Evolutionary conservation across 2,888 invertebrate species (phyloP).

Genomic region (Athalia cordata): DNA sequence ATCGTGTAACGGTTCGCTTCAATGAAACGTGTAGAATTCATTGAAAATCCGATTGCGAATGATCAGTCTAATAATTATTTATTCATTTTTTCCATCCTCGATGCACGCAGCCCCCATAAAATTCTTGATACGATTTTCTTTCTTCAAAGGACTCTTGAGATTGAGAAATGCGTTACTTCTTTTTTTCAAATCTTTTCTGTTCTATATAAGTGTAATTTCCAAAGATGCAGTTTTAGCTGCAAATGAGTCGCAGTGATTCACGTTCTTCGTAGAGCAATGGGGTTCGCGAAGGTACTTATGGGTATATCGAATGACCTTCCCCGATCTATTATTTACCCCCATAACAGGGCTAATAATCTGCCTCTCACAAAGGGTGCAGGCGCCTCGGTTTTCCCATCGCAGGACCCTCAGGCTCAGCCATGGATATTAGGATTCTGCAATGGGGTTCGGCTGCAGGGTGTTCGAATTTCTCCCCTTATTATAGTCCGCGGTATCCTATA

Average conservation of each 20-base stretch:
- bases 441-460: too few species aligned
- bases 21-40: too few species aligned
- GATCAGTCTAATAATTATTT: neutral
- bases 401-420: neutral
- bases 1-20: too few species aligned
- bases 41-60: too few species aligned
- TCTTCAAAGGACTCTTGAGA: too few species aligned
- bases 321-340: constrained; percentile 27
- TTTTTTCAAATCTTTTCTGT: neutral
- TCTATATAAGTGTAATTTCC: neutral
- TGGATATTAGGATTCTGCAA: neutral
- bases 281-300: too few species aligned
- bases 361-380: constrained; percentile 11
- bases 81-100: too few species aligned
- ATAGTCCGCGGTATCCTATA: too few species aligned
- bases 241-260: constrained; percentile 3
- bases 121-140: too few species aligned
- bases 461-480: too few species aligned
- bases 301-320: constrained; percentile 13
- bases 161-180: neutral
- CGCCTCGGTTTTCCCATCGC: constrained; percentile 8
- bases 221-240: neutral
- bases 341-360: constrained; percentile 35
- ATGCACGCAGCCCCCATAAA: too few species aligned
- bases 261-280: neutral